Evolutionary conservation across 2,113 vertebrate species (phyloP), one percentile per base, ranked within the genome.

Genomic region (Nothobranchius furzeri): DNA sequence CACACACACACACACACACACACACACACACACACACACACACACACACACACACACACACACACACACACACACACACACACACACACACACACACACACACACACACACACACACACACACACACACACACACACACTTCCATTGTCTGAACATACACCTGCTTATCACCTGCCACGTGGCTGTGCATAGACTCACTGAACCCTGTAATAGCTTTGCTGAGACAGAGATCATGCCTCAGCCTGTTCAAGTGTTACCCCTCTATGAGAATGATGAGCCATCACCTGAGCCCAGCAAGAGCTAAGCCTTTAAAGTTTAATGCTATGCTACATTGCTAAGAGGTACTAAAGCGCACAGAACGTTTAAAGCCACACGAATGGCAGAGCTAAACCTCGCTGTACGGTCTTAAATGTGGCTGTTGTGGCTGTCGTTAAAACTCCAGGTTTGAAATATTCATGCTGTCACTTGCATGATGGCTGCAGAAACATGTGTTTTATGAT

Each of bases 151-250:
- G 20, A 20, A 81, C 35, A 70, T 71, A 83, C 75, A 78, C 68
- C 73, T 76, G 87, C 83, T 84, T 79, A 83, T 83, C 76, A 54
- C 66, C 70, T 17, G 5, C 53, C 24, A 40, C 14, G 54, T 67
- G 68, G 82, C 78, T 71, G 75, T 76, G 82, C 79, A 60, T 43
- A 45, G 67, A 87, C 69, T 83, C 88, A 82, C 56, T 85, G 78
- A 88, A 87, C 84, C 88, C 73, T 89, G 89, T 92, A 92, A 91
- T 88, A 89, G 90, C 84, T 88, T 90, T 84, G 85, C 82, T 74
- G 87, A 87, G 84, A 86, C 78, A 79, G 84, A 83, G 80, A 91
- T 91, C 89, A 88, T 77, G 68, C 64, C 56, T 70, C 50, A 60
- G 83, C 75, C 83, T 75, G 72, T 85, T 87, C 66, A 75, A 91